Evolutionary conservation across 2,888 invertebrate species (phyloP), one percentile per base, ranked within the genome.

Genomic region (Conistra vaccinii): DNA sequence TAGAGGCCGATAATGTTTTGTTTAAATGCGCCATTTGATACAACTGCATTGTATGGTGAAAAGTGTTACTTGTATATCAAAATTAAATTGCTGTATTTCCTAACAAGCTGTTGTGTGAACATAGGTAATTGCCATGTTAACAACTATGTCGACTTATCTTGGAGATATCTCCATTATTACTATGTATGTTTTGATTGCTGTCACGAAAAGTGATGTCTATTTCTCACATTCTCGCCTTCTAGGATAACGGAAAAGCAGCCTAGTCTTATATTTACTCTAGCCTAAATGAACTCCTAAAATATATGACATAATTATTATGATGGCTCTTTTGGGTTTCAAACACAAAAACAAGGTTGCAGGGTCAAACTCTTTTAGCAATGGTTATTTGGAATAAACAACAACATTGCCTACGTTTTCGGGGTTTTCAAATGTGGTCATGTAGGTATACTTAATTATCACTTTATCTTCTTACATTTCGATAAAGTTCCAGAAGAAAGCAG

Each of bases 1-100:
- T 39, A 53, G n/a, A 76, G 53, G 35, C 42, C 35, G 55, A 55
- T 65, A 75, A 57, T 75, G 20, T 62, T 69, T 63, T 61, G 48
- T 26, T 70, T 10, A 57, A 69, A 69, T 69, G 58, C 68, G 45
- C 5, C 14, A 57, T 20, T 75, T 53, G 35, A 20, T 73, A 69
- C 20, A 20, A 3, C 53, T 29, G 17, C 9, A 7, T 57, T 26
- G 2, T 26, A 53, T 53, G 60, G 14, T 12, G 55, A 51, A 66
- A 69, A 60, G 32, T 53, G 14, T 32, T 69, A 42, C 10, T 69
- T 10, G 78, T 78, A 60, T 78, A 60, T 45, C 6, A 60, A 45
- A 45, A 61, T 70, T 3, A 69, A 53, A 69, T 53, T 29, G 32
- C n/a, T 35, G 45, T 45, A 26, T 78, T 60, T 53, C 35, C 29